phyloP scores from a whole-genome alignment of 2,888 invertebrate species.

The Amaurobius ferox region DNA sequence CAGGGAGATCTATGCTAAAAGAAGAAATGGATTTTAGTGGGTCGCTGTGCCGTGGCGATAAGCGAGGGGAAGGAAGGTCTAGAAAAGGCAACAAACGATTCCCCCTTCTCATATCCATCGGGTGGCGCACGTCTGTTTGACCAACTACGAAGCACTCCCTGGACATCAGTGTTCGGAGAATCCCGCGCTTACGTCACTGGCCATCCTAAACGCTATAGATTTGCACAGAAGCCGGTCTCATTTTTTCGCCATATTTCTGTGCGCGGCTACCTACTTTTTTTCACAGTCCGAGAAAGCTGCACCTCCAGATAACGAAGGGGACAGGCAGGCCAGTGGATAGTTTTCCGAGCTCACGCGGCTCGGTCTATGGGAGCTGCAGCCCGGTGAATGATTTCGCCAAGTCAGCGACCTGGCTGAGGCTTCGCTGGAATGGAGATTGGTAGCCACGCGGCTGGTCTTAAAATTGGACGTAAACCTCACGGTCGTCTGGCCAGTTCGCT shows the following conservation, averaged over 20 bases:
- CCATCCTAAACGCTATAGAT: slow-evolving; percentile 71
- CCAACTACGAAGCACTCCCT: slow-evolving; percentile 72
- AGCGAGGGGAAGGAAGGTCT: slow-evolving; percentile 31
- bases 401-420: too few species aligned
- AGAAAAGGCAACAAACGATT: slow-evolving; percentile 32
- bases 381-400: too few species aligned
- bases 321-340: slow-evolving; percentile 48
- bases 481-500: too few species aligned
- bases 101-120: slow-evolving; percentile 28
- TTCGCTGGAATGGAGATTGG: too few species aligned
- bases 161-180: slow-evolving; percentile 60
- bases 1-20: slow-evolving; percentile 61
- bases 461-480: too few species aligned
- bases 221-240: slow-evolving; percentile 52
- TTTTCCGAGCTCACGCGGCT: slow-evolving; percentile 21
- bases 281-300: slow-evolving; percentile 22
- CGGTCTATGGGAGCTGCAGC: slow-evolving; percentile 7
- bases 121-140: slow-evolving; percentile 67
- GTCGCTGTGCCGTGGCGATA: slow-evolving; percentile 62
- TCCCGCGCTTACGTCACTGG: slow-evolving; percentile 55
- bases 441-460: too few species aligned
- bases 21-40: slow-evolving; percentile 69
- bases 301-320: slow-evolving; percentile 55
- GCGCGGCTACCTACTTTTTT: slow-evolving; percentile 17
- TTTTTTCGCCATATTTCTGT: slow-evolving; percentile 36